Base-by-base conservation (phyloP, 2,888 invertebrate species). In the Eristalinus sepulchralis region DNA sequence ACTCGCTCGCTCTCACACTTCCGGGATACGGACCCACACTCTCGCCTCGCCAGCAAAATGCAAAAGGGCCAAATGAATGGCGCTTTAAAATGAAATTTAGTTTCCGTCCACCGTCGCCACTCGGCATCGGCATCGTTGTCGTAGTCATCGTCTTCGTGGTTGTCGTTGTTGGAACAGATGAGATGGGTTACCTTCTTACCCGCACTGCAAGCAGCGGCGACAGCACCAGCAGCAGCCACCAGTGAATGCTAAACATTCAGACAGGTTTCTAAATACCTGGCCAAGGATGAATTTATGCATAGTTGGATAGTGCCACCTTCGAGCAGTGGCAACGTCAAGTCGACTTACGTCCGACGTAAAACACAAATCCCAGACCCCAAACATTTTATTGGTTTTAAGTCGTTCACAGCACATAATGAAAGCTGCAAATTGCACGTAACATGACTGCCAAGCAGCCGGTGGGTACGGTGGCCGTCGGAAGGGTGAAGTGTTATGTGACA, bases 51-150 rank as follows among this genome's bases (percentile, higher is more conserved):
- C 75, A 62, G 79, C 27, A 27, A 27, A 78, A 78, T 36, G 71
- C 78, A 83, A 83, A 85, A 86, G 86, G 83, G 78, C 86, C 86
- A 75, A 86, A 83, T 75, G 83, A 83, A 86, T 78, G 82, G 66
- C 75, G 79, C 86, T 86, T 86, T 86, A 86, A 86, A 86, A 86
- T 83, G 83, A 83, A 86, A 86, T 86, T 83, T 83, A 86, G 86
- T 86, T 86, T 86, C 66, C 66, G 64, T 83, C 59, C 82, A 72
- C 67, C 62, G 34, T 66, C 73, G 76, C 60, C 85, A 72, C 60
- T 33, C 47, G 47, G 64, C 71, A 60, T 66, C 66, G 55, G 59
- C 36, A 31, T 63, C 27, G 47, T 34, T 27, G 53, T 63, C 39
- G 59, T 53, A 36, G 34, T 75, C 31, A 34, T 57, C 60, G 36